These are phyloP conservation scores for Peromyscus aztecus DNA, from an alignment of 2,797 vertebrate species.

Conservation along the genomic window DNA sequence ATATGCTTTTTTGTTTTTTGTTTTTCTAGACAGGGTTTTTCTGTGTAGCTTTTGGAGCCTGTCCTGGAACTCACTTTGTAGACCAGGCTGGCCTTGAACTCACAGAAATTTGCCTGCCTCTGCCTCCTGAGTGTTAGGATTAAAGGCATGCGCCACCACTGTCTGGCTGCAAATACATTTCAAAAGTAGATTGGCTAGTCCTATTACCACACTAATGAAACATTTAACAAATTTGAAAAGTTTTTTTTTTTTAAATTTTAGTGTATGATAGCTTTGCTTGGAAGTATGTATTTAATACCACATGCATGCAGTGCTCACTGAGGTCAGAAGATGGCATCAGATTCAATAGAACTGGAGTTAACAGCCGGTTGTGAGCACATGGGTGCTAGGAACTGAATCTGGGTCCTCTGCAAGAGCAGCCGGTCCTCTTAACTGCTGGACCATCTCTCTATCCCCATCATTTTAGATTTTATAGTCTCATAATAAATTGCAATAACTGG, in stretches of 20 bases:
- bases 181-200: not conserved
- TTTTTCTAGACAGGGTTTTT: too few species aligned
- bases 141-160: too few species aligned
- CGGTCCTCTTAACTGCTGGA: not conserved
- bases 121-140: too few species aligned
- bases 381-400: not conserved
- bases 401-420: not conserved
- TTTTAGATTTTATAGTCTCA: not conserved
- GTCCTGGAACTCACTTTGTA: too few species aligned
- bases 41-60: too few species aligned
- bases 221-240: not conserved
- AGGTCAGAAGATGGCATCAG: not conserved
- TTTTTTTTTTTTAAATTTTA: not conserved
- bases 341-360: not conserved
- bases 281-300: not conserved
- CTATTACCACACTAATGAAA: not conserved
- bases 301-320: not conserved
- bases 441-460: not conserved
- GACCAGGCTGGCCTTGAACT: too few species aligned
- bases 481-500: conserved; percentile 38
- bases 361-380: not conserved
- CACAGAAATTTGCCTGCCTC: too few species aligned
- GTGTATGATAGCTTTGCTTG: not conserved
- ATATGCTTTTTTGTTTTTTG: too few species aligned
- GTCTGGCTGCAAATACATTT: not conserved